Base-by-base conservation (phyloP, 2,888 invertebrate species). In the Gnatocerus cornutus region DNA sequence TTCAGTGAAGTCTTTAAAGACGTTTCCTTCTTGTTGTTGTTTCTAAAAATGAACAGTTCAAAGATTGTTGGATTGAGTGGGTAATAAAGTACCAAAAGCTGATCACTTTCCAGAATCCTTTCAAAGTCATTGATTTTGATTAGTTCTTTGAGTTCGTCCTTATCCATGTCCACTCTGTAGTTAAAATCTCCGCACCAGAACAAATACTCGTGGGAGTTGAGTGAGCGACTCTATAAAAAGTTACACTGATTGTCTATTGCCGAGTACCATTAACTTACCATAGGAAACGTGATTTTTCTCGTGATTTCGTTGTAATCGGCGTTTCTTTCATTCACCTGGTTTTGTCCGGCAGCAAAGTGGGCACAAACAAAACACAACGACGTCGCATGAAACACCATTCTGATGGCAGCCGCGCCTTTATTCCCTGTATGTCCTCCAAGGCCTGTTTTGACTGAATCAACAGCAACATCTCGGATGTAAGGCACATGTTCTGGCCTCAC, bases 121-220 rank as follows among this genome's bases (percentile, higher is more conserved):
- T 90, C 89, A 79, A 93, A 89, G 81, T 95, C 92, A 71, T 93
- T 90, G 73, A 91, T 89, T 65, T 90, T 89, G 0, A 98, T 90
- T 71, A 95, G 87, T 68, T 94, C 92, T 80, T 96, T 96, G 71
- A 98, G 93, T 82, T 97, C 96, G 4, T 98, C 98, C 81, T 96
- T 96, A 74, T 95, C 93, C 89, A 99, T 91, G 83, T 99, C 98
- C 67, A 99, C 92, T 66, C 99, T 91, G 83, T 99, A 99, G 84
- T 99, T 99, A 84, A 99, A 99, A 86, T 99, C 99, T 0, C 99
- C 99, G 84, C 98, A 97, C 99, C 99, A 99, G 85, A 99, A 98
- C 0, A 99, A 92, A 84, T 97, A 98, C 86, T 99, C 99, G 82
- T 99, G 99, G 0, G 97, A 95, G 83, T 95, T 94, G 4, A 99